phyloP scores from a whole-genome alignment of 2,113 vertebrate species.

The Xerus inauris region DNA sequence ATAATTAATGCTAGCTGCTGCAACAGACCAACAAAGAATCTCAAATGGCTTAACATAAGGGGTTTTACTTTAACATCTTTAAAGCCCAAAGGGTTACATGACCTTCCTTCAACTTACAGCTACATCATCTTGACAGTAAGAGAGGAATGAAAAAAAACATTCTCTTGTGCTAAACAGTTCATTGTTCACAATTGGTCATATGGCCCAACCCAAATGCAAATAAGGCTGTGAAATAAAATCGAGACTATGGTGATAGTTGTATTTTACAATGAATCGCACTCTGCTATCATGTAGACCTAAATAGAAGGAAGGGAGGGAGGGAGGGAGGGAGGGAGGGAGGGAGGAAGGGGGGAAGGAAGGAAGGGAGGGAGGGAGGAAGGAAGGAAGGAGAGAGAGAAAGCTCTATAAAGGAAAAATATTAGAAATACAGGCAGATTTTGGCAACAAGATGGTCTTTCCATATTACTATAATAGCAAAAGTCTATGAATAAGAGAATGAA shows the following conservation, averaged over 20 bases:
- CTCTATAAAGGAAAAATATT: neutral
- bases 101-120: neutral
- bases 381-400: no score
- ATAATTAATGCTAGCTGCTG: neutral
- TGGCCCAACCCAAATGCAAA: neutral
- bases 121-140: neutral
- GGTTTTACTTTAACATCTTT: neutral
- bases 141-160: neutral
- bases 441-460: neutral
- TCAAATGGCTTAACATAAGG: neutral
- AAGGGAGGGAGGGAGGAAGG: no score
- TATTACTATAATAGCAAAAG: neutral
- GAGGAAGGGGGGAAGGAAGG: no score
- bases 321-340: no score
- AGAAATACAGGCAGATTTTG: conserved; percentile 4
- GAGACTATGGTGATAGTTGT: neutral
- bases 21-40: neutral
- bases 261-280: no score
- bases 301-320: no score
- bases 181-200: neutral
- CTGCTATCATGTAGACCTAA: no score
- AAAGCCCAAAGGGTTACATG: neutral
- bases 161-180: neutral
- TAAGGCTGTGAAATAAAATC: neutral
- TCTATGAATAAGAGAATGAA: neutral